Conservation (phyloP, 2,113 vertebrate genomes). For the Alexandromys fortis region DNA sequence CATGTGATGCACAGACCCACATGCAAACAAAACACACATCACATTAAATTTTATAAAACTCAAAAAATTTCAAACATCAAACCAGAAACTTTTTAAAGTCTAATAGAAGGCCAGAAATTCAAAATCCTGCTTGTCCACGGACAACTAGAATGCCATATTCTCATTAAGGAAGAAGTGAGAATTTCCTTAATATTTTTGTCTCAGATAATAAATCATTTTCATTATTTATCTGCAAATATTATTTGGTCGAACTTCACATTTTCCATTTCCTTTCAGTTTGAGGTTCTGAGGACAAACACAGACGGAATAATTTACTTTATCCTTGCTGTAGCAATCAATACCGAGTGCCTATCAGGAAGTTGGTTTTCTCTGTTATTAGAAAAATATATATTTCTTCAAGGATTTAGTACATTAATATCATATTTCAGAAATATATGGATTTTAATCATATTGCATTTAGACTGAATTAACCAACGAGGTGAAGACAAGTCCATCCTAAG, state of each 20-base stretch:
- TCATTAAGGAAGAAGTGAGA: not conserved
- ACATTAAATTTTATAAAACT: not conserved
- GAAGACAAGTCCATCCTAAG: constrained; percentile 69
- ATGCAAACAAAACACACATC: not conserved
- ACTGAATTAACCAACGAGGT: constrained; percentile 64
- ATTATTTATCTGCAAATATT: not conserved
- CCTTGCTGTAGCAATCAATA: constrained; percentile 12
- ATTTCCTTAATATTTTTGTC: not conserved
- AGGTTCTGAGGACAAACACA: not conserved
- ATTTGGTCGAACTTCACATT: not conserved
- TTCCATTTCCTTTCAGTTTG: constrained; percentile 42
- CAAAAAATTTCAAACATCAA: not conserved
- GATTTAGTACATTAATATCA: constrained; percentile 48
- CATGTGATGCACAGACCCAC: not conserved
- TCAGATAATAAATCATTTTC: not conserved
- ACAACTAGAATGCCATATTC: not conserved
- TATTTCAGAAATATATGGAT: constrained; percentile 65
- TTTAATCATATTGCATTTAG: constrained; percentile 76
- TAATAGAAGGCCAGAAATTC: not conserved
- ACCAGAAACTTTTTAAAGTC: not conserved
- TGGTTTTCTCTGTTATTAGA: not conserved
- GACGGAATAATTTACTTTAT: constrained; percentile 16
- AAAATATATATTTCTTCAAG: constrained; percentile 71
- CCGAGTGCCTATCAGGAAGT: constrained; percentile 53
- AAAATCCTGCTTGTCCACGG: not conserved